Base-by-base conservation (phyloP, 1,140 invertebrate genomes). In the Mycetomoellerius zeteki region DNA sequence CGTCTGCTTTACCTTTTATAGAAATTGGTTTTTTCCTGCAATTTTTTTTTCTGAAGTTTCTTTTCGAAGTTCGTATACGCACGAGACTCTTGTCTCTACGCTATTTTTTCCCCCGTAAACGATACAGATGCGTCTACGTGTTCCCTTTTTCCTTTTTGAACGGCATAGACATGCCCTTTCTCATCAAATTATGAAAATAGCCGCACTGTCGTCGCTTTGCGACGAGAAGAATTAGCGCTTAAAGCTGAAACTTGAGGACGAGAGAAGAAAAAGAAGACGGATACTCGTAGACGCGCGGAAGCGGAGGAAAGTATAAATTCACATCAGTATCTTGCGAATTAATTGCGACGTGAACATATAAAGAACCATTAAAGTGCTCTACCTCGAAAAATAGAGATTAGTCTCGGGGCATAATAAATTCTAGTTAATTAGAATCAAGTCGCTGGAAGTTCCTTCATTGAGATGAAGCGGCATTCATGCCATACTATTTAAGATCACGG, bases 381-480 rank as follows among this genome's bases (percentile, higher is more conserved):
- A 12, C 27, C 76, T 73, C 30, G 54, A 56, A 78, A 77, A 85
- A 64, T 65, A 65, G 67, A 78, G 64, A 72, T 76, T 71, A 76
- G 87, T 67, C 64, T 33, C 75, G 30, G 81, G 58, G 65, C n/a
- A 90, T 87, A 86, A 90, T 90, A 90, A 90, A 90, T 90, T 90
- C 87, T 60, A 78, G 88, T 90, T 90, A 90, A 90, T 90, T 90
- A 90, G 87, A 54, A 75, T 73, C 88, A 88, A 90, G 89, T 86
- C 60, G 62, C 76, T 76, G 81, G 67, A 88, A 88, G 86, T 90
- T 90, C 58, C 69, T 65, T 88, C 88, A 84, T 90, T 90, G 89
- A 52, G 81, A 81, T 72, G 73, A 67, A 58, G 52, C 73, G 62
- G 56, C 54, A 81, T 89, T 89, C 54, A 89, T 78, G 65, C 88